A percentile compares a stretch with the other conserved stretches of the same genome.
Conservation (phyloP, 2,888 invertebrate species). For the Cantharis flavilabris region DNA sequence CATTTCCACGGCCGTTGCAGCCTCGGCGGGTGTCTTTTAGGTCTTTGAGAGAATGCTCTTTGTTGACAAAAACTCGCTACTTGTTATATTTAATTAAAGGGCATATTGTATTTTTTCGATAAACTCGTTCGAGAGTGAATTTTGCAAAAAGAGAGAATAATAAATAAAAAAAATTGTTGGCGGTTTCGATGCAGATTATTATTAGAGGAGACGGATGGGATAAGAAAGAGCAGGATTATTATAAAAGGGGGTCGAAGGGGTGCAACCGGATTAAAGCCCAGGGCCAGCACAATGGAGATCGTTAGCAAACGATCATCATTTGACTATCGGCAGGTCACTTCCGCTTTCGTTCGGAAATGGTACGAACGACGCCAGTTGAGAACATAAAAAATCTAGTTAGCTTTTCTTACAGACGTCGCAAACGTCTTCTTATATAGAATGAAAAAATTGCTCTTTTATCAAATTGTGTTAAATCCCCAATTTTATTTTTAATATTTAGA, state of each 20-base stretch:
- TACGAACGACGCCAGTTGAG: conserved; percentile 23
- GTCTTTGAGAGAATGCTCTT: neutral
- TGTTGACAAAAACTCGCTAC: neutral
- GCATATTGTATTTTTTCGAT: neutral
- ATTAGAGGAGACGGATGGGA: conserved; percentile 16
- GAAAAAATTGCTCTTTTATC: neutral
- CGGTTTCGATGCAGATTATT: conserved; percentile 10
- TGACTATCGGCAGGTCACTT: conserved; percentile 47
- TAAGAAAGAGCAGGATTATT: conserved; percentile 18
- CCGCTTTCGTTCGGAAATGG: conserved; percentile 42
- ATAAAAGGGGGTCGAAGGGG: conserved; percentile 15
- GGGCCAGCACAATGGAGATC: conserved; percentile 42
- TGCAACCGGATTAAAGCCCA: conserved; percentile 33
- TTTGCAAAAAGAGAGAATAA: neutral
- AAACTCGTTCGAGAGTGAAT: neutral
- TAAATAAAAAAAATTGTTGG: neutral
- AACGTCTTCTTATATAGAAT: conserved; percentile 7
- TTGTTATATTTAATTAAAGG: neutral
- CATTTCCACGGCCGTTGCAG: neutral
- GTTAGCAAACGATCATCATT: conserved; percentile 48
- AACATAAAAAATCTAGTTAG: conserved; percentile 34
- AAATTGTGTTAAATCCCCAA: neutral
- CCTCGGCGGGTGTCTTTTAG: neutral
- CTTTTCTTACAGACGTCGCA: conserved; percentile 22
- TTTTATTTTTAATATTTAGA: neutral